Conservation (phyloP, 2,888 invertebrate genomes). For the Caenorhabditis virilis region DNA sequence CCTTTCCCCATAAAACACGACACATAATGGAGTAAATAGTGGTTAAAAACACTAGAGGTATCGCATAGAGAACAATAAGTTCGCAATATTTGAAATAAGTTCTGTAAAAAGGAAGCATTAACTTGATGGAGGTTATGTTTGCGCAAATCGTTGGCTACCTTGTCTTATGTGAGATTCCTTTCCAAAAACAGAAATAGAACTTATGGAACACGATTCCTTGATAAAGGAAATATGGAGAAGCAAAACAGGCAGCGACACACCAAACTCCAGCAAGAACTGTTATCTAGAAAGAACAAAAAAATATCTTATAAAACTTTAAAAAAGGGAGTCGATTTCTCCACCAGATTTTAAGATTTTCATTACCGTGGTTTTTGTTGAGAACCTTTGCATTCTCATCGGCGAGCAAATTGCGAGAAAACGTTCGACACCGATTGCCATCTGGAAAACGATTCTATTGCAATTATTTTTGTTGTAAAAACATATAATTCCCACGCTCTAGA, state of each 20-base stretch:
- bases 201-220: slow-evolving; percentile 38
- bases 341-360: neutral
- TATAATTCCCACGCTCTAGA: too few relatives aligned
- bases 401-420: slow-evolving; percentile 59
- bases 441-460: slow-evolving; percentile 6
- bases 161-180: slow-evolving; percentile 35
- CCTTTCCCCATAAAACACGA: slow-evolving; percentile 49
- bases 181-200: slow-evolving; percentile 45
- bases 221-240: slow-evolving; percentile 48
- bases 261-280: slow-evolving; percentile 40
- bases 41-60: slow-evolving; percentile 54
- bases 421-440: slow-evolving; percentile 61
- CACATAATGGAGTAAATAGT: slow-evolving; percentile 56
- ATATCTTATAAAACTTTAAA: too few relatives aligned
- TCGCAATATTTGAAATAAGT: slow-evolving; percentile 54
- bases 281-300: slow-evolving; percentile 25
- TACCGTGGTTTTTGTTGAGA: slow-evolving; percentile 49
- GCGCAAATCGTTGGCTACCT: slow-evolving; percentile 29
- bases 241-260: slow-evolving; percentile 50
- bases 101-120: slow-evolving; percentile 35
- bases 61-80: slow-evolving; percentile 51
- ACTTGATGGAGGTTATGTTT: too few relatives aligned
- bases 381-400: slow-evolving; percentile 55
- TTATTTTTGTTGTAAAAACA: neutral
- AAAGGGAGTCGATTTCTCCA: too few relatives aligned